These are phyloP conservation scores for Hozukius guyotensis DNA, from an alignment of 2,797 vertebrate genomes.

Conservation along the genomic window DNA sequence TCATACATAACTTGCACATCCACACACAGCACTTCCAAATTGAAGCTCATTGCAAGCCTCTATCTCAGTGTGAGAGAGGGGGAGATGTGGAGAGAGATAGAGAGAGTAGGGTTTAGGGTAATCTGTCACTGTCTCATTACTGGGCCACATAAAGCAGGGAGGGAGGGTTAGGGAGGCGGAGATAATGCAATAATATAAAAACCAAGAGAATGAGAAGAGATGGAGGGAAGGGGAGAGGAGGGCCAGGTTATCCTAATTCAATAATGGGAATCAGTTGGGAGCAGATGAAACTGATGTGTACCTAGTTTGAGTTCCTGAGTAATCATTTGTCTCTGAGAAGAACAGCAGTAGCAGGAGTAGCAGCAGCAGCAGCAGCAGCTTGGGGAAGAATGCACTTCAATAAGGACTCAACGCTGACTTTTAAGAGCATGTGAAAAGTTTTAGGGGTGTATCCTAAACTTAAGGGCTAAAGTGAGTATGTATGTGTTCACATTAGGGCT, in stretches of 20 bases:
- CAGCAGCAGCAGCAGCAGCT: slow-evolving; percentile 1
- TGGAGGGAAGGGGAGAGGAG: slow-evolving; percentile 19
- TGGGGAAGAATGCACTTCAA: background rate
- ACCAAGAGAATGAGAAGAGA: slow-evolving; percentile 31
- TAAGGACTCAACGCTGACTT: background rate
- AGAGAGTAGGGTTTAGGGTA: slow-evolving; percentile 45
- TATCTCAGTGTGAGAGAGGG: slow-evolving; percentile 3
- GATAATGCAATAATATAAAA: slow-evolving; percentile 59
- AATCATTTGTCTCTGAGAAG: slow-evolving; percentile 10
- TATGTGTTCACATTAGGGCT: background rate
- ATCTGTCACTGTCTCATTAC: slow-evolving; percentile 82
- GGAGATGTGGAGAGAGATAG: slow-evolving; percentile 12
- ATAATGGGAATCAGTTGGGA: slow-evolving; percentile 56
- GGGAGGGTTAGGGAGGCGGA: slow-evolving; percentile 37
- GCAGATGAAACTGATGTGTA: slow-evolving; percentile 49
- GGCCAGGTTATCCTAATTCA: slow-evolving; percentile 63
- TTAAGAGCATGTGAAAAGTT: background rate
- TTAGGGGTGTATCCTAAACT: background rate
- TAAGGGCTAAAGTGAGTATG: background rate
- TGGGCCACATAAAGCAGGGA: slow-evolving; percentile 49
- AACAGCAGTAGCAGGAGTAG: slow-evolving; percentile 1
- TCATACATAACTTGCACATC: slow-evolving; percentile 28
- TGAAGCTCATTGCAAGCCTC: slow-evolving; percentile 27
- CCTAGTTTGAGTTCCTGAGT: slow-evolving; percentile 25
- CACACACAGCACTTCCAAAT: slow-evolving; percentile 14